Percentiles rank a stretch among this genome's conserved stretches.
Evolutionary conservation across 2,888 invertebrate species (phyloP).

Genomic region (Agriopis aurantiaria): DNA sequence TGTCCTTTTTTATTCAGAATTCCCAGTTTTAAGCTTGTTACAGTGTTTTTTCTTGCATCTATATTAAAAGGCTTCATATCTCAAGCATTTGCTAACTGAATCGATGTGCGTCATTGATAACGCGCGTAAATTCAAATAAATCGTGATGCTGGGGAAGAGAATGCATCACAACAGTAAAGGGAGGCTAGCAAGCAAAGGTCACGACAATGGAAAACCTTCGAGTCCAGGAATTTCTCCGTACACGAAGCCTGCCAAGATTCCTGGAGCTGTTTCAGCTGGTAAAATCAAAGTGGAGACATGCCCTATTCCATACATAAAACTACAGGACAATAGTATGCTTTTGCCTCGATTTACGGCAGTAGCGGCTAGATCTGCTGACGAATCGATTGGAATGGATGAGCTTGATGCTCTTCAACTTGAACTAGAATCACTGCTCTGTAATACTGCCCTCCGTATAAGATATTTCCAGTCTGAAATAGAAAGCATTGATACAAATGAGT

Average conservation of each 20-base stretch:
- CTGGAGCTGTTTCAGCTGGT: conserved; percentile 72
- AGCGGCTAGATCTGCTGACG: conserved; percentile 89
- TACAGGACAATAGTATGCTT: conserved; percentile 88
- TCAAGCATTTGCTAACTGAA: not conserved
- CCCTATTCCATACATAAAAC: conserved; percentile 89
- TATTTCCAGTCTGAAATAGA: conserved; percentile 92
- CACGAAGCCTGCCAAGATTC: conserved; percentile 80
- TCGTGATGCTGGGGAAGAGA: conserved; percentile 80
- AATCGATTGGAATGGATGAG: conserved; percentile 95
- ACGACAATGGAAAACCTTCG: conserved; percentile 81
- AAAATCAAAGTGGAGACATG: conserved; percentile 79
- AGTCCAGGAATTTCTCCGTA: conserved; percentile 82
- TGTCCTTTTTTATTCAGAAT: conserved; percentile 30
- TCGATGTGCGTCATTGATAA: conserved; percentile 55
- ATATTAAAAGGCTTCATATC: not conserved
- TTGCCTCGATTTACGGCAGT: conserved; percentile 90
- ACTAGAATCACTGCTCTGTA: conserved; percentile 93
- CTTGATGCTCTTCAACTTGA: conserved; percentile 95
- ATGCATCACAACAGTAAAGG: conserved; percentile 84
- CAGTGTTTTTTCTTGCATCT: not conserved
- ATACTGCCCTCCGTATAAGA: conserved; percentile 92
- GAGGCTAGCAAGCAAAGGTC: conserved; percentile 80
- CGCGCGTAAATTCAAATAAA: conserved; percentile 74
- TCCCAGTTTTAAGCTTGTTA: not conserved
- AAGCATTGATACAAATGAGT: conserved; percentile 87